Percentiles rank a stretch among this genome's conserved stretches.
Conservation (phyloP, 92 coral and sea anemone species). For the Parazoanthus atlanticus region DNA sequence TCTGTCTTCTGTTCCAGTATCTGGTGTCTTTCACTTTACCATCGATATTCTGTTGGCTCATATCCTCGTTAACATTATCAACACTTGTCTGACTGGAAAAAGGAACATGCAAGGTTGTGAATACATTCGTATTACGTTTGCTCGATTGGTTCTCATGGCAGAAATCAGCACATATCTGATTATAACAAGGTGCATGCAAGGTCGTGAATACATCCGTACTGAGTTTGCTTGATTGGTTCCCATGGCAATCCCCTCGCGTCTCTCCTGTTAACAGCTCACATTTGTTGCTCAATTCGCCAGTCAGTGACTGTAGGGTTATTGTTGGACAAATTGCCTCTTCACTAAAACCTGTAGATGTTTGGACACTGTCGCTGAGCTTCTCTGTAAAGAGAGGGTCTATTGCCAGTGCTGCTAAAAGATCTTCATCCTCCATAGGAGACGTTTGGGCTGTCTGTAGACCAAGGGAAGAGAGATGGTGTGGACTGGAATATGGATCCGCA, state of each 20-base stretch:
- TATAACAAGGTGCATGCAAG: not conserved
- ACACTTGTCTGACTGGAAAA: not conserved
- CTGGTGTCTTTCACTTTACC: slow-evolving; percentile 6
- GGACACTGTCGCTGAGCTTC: not conserved
- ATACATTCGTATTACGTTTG: not conserved
- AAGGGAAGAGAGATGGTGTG: not conserved
- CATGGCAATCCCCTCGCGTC: not conserved
- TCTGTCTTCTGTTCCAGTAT: slow-evolving; percentile 30
- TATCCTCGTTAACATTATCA: not conserved
- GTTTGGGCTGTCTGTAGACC: not conserved
- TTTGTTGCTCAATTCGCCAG: not conserved
- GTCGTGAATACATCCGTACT: not conserved
- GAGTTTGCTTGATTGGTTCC: not conserved
- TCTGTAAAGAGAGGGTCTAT: not conserved
- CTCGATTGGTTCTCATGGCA: not conserved
- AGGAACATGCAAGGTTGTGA: not conserved
- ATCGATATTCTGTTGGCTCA: not conserved
- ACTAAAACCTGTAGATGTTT: not conserved
- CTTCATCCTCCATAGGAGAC: not conserved
- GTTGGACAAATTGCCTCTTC: not conserved
- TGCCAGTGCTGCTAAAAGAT: slow-evolving; percentile 3
- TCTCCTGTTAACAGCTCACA: not conserved
- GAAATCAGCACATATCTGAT: not conserved
- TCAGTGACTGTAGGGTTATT: not conserved
- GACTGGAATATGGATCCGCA: not conserved